These are phyloP conservation scores for Scaptomyza polygonia DNA, from an alignment of 2,888 invertebrate genomes.

Conservation along the genomic window DNA sequence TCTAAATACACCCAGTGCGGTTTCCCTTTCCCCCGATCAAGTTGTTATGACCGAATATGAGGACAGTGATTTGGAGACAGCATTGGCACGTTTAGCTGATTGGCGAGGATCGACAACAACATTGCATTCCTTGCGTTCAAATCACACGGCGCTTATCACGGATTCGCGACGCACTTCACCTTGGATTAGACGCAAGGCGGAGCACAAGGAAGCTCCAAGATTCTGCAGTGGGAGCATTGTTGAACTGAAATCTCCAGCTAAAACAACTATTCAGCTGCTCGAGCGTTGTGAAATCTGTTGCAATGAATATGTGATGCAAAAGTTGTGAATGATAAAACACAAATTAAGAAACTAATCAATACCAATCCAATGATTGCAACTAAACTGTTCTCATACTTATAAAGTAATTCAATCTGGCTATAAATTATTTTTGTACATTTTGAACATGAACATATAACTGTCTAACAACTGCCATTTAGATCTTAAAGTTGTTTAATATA, in stretches of 20 bases:
- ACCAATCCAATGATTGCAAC: not conserved
- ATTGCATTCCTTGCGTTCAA: conserved; percentile 44
- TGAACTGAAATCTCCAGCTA: conserved; percentile 31
- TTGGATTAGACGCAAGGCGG: conserved; percentile 53
- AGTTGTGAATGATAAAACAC: conserved; percentile 2
- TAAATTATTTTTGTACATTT: too few species aligned
- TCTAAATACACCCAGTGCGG: conserved; percentile 59
- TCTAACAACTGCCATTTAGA: conserved; percentile 10
- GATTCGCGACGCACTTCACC: conserved; percentile 71
- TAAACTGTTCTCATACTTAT: too few species aligned
- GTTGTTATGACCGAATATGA: conserved; percentile 56
- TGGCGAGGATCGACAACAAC: conserved; percentile 50
- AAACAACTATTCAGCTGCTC: conserved; percentile 42
- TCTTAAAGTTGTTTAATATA: not conserved
- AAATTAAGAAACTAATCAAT: not conserved
- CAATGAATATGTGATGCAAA: conserved; percentile 75
- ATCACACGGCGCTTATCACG: conserved; percentile 50
- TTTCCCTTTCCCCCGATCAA: conserved; percentile 54
- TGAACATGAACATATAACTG: too few species aligned
- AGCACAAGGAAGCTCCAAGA: conserved; percentile 46
- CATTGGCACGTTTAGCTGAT: conserved; percentile 45
- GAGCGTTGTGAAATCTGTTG: conserved; percentile 79
- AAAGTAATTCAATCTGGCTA: not conserved
- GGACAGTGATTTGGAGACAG: conserved; percentile 58
- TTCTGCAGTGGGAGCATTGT: conserved; percentile 22